These are phyloP conservation scores for Lycaena phlaeas DNA, from an alignment of 2,888 invertebrate species.

Conservation along the genomic window DNA sequence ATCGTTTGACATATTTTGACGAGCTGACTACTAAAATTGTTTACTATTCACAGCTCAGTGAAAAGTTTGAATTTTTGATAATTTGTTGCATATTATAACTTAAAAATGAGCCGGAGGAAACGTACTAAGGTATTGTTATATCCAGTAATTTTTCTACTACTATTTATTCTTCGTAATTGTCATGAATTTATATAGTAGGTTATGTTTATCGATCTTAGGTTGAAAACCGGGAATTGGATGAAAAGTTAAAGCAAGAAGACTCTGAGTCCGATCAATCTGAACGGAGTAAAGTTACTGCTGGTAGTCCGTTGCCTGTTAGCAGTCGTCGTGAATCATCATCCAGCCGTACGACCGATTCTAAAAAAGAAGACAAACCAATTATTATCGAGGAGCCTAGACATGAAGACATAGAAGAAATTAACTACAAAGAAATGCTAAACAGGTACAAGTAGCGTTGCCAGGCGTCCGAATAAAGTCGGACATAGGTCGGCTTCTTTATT, in stretches of 20 bases:
- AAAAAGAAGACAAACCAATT: conserved; percentile 60
- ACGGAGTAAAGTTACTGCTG: conserved; percentile 71
- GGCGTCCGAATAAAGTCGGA: no score
- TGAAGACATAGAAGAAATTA: conserved; percentile 78
- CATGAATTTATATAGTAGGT: conserved; percentile 48
- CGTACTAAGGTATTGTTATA: conserved; percentile 57
- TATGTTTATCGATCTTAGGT: conserved; percentile 71
- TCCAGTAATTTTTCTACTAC: not conserved
- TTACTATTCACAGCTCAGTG: not conserved
- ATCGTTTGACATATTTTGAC: not conserved
- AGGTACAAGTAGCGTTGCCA: conserved; percentile 37
- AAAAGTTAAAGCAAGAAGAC: conserved; percentile 77
- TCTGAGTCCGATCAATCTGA: conserved; percentile 76
- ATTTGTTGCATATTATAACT: conserved; percentile 4
- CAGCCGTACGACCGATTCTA: conserved; percentile 54
- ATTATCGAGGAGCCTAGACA: conserved; percentile 66
- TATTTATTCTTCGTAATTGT: conserved; percentile 16
- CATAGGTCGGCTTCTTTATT: no score
- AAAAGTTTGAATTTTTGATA: not conserved
- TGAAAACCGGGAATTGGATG: conserved; percentile 75
- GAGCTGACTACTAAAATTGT: not conserved
- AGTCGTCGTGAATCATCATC: conserved; percentile 68
- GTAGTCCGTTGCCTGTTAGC: conserved; percentile 70
- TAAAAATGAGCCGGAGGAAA: conserved; percentile 74
- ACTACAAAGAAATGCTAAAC: conserved; percentile 60